Conservation (phyloP, 2,113 vertebrate species). For the Synodontis membranacea region DNA sequence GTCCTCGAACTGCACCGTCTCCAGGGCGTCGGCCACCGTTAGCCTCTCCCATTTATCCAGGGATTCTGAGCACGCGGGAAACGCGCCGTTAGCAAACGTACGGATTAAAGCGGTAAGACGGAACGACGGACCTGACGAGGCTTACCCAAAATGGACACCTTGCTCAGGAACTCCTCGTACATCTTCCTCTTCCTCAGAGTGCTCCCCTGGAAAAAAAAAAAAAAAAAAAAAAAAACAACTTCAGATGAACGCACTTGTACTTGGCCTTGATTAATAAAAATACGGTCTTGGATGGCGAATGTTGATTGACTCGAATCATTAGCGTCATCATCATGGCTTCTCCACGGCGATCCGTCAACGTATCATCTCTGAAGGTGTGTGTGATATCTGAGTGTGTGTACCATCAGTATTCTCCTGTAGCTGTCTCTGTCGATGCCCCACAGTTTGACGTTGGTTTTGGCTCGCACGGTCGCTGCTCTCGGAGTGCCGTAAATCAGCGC, state of each 20-base stretch:
- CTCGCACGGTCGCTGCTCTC: constrained; percentile 92
- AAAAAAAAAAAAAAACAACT: too few relatives aligned
- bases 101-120: background rate
- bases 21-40: constrained; percentile 94
- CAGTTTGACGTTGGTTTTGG: constrained; percentile 96
- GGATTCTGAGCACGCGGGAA: constrained; percentile 77
- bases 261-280: background rate
- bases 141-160: constrained; percentile 98
- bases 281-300: too few relatives aligned
- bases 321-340: background rate
- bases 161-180: constrained; percentile 99
- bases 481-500: constrained; percentile 97
- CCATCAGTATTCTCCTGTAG: constrained; percentile 98
- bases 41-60: constrained; percentile 98
- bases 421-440: constrained; percentile 99
- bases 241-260: too few relatives aligned
- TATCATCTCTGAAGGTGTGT: background rate
- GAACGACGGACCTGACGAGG: too few relatives aligned
- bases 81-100: background rate
- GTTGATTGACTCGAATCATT: too few relatives aligned
- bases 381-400: constrained; percentile 44
- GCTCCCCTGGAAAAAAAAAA: constrained; percentile 91
- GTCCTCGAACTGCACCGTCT: constrained; percentile 97
- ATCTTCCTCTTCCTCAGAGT: constrained; percentile 99
- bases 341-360: background rate